Base-by-base conservation (phyloP, 1,140 invertebrate genomes). In the Apolygus lucorum region DNA sequence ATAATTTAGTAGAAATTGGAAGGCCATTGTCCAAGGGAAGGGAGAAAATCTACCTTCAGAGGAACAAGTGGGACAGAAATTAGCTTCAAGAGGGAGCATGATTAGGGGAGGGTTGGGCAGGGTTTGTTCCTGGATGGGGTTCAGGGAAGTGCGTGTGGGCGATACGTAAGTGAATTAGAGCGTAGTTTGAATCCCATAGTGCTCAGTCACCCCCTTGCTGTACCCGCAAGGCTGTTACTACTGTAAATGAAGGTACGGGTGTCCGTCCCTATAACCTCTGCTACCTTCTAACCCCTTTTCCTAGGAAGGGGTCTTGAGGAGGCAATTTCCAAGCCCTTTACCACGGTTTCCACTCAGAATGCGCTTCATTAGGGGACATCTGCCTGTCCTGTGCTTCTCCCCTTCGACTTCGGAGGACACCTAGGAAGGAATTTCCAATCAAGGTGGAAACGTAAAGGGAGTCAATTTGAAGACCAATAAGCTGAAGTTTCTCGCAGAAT, bases 381-480 rank as follows among this genome's bases (percentile, higher is more conserved):
- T 21, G 4, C 8, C 34, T 49, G 17, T 8, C 34, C 34, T 11
- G 34, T 17, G 54, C 54, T 22, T 59, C 11, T 59, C 54, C 22
- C 54, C 54, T n/a, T n/a, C n/a, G n/a, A n/a, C 54, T 22, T 59
- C 22, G 4, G 22, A 22, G 2, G 54, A 22, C 54, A 4, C 13
- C 22, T 59, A 11, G 8, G 54, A 59, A 59, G 54, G 54, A 59
- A 59, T 59, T 59, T 59, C 54, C 54, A 59, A 59, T 59, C 54
- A 59, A 59, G 54, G 22, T 24, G 54, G 22, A 59, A 59, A n/a
- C n/a, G n/a, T n/a, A n/a, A n/a, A n/a, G n/a, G n/a, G n/a, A n/a
- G n/a, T n/a, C n/a, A n/a, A n/a, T n/a, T n/a, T n/a, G n/a, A n/a
- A n/a, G n/a, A n/a, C n/a, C n/a, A n/a, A n/a, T n/a, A n/a, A n/a